Evolutionary conservation across 1,140 invertebrate genomes (phyloP), one percentile per base, ranked within the genome.

Genomic region (Pseudomyrmex flavicornis): DNA sequence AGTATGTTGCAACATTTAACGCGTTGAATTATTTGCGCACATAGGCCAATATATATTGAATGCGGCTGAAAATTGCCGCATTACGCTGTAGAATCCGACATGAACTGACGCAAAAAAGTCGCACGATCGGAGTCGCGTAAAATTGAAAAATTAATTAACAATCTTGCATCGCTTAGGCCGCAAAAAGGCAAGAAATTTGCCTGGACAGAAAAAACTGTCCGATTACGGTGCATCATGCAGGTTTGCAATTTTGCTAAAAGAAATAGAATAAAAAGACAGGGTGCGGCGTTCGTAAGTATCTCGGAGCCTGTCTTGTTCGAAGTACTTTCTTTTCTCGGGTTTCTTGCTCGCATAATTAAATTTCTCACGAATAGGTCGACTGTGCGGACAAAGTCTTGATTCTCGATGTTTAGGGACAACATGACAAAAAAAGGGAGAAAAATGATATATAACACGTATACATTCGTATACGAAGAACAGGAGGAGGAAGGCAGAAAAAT

Each of bases 91-190:
- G 52, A 83, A 83, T 84, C 66, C 63, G 35, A 66, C 44, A 70
- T 35, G 5, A 58, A 68, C 54, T 59, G 79, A 22, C 13, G 83
- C 74, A 52, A 22, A 74, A 52, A 62, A 85, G 62, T 69, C 70
- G 58, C 69, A 52, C 68, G 56, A 59, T 72, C 56, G 77, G 56
- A 73, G 59, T 82, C 59, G 79, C 68, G 79, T 82, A 82, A 82
- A 82, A 82, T 82, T 82, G 79, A 82, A 70, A 61, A 61, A 80
- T 85, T 73, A 82, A 85, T 85, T 85, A 83, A 68, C 56, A 83
- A 83, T 85, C 80, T 85, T 73, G 62, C 15, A 35, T 46, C 73
- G 65, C 44, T 79, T 70, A 59, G 70, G 65, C 65, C 0, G 35
- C 35, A 7, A 35, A 7, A 66, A 17, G 76, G 54, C 44, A 79